phyloP scores from a whole-genome alignment of 2,888 invertebrate species.

The Cheilosia vernalis region DNA sequence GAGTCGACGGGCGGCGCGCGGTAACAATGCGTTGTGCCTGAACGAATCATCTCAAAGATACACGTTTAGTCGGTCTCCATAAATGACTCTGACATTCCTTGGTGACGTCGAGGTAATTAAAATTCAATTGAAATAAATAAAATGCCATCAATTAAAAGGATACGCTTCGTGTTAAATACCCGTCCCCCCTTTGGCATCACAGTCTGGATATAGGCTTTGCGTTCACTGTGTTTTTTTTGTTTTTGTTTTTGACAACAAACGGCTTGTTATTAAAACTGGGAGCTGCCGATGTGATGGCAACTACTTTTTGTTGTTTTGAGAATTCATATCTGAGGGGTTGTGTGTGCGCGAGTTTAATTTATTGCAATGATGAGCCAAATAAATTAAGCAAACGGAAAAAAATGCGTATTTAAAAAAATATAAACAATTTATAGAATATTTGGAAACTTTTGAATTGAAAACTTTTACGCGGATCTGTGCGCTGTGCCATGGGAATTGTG shows the following conservation, averaged over 20 bases:
- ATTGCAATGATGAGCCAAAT: slow-evolving; percentile 64
- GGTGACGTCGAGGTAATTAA: slow-evolving; percentile 83
- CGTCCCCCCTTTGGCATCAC: slow-evolving; percentile 65
- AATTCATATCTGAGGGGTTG: background rate
- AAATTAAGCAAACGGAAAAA: slow-evolving; percentile 45
- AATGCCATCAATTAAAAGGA: slow-evolving; percentile 75
- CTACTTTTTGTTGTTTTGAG: slow-evolving; percentile 2
- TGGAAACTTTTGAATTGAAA: slow-evolving; percentile 58
- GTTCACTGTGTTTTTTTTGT: slow-evolving; percentile 22
- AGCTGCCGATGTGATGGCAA: slow-evolving; percentile 20
- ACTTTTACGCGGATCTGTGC: slow-evolving; percentile 60
- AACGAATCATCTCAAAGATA: slow-evolving; percentile 22
- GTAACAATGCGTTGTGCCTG: slow-evolving; percentile 48
- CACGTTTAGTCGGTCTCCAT: slow-evolving; percentile 44
- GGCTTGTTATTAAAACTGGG: slow-evolving; percentile 51
- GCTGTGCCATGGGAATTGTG: slow-evolving; percentile 62
- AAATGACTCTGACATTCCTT: slow-evolving; percentile 81
- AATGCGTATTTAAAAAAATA: slow-evolving; percentile 6
- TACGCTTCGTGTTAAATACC: slow-evolving; percentile 72
- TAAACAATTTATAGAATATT: slow-evolving; percentile 60
- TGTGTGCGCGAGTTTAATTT: slow-evolving; percentile 52
- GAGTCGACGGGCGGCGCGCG: slow-evolving; percentile 18
- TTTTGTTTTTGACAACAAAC: slow-evolving; percentile 51
- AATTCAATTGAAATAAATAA: slow-evolving; percentile 80
- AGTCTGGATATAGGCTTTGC: slow-evolving; percentile 1